Percentiles rank a stretch among this genome's conserved stretches.
phyloP scores from a whole-genome alignment of 1,140 invertebrate genomes.

The Theocolax elegans region DNA sequence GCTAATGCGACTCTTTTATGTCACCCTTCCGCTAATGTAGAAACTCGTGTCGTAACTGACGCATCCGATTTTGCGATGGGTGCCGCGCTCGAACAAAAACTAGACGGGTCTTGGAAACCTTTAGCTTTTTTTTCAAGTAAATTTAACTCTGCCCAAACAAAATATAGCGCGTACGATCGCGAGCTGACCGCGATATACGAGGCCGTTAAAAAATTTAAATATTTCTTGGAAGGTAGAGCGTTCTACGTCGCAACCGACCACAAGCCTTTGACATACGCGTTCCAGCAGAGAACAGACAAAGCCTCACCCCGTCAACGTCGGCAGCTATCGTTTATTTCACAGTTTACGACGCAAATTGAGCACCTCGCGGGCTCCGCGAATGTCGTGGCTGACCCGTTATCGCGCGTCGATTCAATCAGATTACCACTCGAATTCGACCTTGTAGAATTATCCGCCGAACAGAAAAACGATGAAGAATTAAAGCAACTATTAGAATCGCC shows the following conservation, averaged over 20 bases:
- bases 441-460: too few species aligned
- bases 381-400: constrained; percentile 48
- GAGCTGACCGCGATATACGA: constrained; percentile 50
- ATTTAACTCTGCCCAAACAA: background rate
- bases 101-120: background rate
- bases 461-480: too few species aligned
- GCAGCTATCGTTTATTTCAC: constrained; percentile 45
- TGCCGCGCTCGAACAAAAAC: background rate
- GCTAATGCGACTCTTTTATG: too few species aligned
- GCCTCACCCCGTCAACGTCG: constrained; percentile 29
- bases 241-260: constrained; percentile 50
- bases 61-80: background rate
- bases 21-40: too few species aligned
- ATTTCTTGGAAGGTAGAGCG: constrained; percentile 5
- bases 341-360: constrained; percentile 47
- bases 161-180: constrained; percentile 44
- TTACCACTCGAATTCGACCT: constrained; percentile 14
- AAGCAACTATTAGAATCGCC: too few species aligned
- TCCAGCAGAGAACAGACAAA: constrained; percentile 38
- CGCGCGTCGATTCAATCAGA: constrained; percentile 34
- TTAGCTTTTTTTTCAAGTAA: background rate
- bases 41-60: background rate
- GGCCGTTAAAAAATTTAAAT: constrained; percentile 15
- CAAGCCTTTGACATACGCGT: constrained; percentile 49
- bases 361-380: constrained; percentile 51